Percentiles rank a stretch among this genome's conserved stretches.
Evolutionary conservation across 2,797 vertebrate species (phyloP).

Genomic region (Lophotriccus pileatus): DNA sequence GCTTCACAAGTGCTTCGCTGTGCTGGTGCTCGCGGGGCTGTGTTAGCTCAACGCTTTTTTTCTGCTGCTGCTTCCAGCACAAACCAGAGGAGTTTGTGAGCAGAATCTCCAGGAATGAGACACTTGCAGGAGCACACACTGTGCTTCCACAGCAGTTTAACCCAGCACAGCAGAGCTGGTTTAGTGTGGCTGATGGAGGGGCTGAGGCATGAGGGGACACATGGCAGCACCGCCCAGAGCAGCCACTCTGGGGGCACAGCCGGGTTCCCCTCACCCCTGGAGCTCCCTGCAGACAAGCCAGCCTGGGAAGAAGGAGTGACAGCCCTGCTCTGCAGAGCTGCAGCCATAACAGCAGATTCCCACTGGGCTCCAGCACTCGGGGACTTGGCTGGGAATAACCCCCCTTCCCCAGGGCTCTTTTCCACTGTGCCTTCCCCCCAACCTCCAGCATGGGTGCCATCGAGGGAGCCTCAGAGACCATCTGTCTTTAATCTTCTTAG

Average conservation of each 20-base stretch:
- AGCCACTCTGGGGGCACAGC: accelerated
- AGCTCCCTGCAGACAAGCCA: background rate
- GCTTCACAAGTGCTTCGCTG: background rate
- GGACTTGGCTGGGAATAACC: accelerated
- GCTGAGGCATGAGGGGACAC: accelerated
- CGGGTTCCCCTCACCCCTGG: accelerated
- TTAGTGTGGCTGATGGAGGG: accelerated
- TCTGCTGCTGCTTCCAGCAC: background rate
- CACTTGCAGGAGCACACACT: accelerated
- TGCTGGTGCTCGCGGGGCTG: background rate
- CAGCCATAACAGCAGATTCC: accelerated
- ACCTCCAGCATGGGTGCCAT: background rate
- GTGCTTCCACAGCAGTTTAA: background rate
- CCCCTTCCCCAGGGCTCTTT: background rate
- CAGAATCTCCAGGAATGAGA: background rate
- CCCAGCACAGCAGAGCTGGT: accelerated
- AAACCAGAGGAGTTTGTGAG: background rate
- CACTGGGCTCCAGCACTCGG: background rate
- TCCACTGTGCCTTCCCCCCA: background rate
- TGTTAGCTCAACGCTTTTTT: background rate
- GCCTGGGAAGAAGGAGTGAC: background rate
- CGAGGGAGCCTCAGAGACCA: background rate
- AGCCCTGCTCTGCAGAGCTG: background rate
- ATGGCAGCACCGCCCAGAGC: accelerated
- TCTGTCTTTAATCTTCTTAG: conserved; percentile 63